Evolutionary conservation across 2,797 vertebrate genomes (phyloP), one percentile per base, ranked within the genome.

Genomic region (Leptatherina wallacei): DNA sequence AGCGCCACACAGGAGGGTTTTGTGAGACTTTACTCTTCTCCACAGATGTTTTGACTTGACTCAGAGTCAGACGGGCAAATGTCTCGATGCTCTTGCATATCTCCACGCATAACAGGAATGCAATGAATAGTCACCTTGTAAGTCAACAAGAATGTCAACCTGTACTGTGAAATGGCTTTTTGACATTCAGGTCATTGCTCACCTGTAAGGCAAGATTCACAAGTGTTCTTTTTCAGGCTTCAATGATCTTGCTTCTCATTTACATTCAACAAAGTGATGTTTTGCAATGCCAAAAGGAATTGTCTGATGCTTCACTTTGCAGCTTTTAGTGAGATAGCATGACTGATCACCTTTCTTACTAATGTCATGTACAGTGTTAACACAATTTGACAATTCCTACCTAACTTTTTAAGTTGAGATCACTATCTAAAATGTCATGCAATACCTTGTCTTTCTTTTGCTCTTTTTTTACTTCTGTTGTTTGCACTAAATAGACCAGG

Each of bases 41-140:
- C 71, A n/a, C 82, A 85, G 78, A 89, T 71, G 76, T 86, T 83
- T 70, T 76, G 78, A 86, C 67, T 84, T 58, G 74, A 77, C 60
- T 29, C 38, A 18, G 57, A 81, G 60, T 65, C 60, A 74, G 61
- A 80, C 80, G 36, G 36, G 70, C 55, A 78, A 75, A 78, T 76
- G 77, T 80, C 61, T 76, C 12, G n/a, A 82, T 51, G 0, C 33
- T 69, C 72, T 71, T 71, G 62, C 67, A 72, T 66, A 49, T 74
- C 14, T 78, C 63, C 49, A 65, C 69, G 65, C 13, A 24, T 24
- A 54, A 64, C 14, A 33, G 60, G 27, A 68, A 59, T 16, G 18
- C 33, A 61, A 65, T 36, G 29, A 80, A 75, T 51, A 27, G 56
- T 29, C 29, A 7, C 61, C 65, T 75, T 59, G 60, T 77, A 75